phyloP scores from a whole-genome alignment of 2,888 invertebrate species.

The Tanaodytes sp. region DNA sequence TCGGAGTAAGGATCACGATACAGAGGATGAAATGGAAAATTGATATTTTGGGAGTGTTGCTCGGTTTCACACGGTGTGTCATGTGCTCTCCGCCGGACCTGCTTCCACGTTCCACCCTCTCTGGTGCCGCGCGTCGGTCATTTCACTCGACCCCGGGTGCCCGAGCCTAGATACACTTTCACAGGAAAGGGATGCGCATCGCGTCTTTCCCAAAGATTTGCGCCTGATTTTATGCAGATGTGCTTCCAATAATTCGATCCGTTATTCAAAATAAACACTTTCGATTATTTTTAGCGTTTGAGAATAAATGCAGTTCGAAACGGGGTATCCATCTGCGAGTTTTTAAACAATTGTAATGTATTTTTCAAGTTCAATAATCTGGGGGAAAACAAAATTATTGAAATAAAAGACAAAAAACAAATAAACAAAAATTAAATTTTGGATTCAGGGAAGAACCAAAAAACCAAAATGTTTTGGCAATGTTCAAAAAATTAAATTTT shows the following conservation, averaged over 20 bases:
- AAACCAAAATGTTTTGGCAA: too few relatives aligned
- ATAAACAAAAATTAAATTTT: too few relatives aligned
- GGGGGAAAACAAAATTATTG: too few relatives aligned
- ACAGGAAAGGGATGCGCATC: conserved; percentile 61
- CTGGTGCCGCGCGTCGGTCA: too few relatives aligned
- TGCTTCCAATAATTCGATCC: conserved; percentile 29
- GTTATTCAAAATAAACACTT: conserved; percentile 37
- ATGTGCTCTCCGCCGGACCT: conserved; percentile 63
- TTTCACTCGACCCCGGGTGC: too few relatives aligned
- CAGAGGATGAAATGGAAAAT: conserved; percentile 28
- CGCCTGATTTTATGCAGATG: conserved; percentile 36
- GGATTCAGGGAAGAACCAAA: too few relatives aligned
- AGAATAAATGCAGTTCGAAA: too few relatives aligned
- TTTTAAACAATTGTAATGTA: too few relatives aligned
- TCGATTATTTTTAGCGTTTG: conserved; percentile 40
- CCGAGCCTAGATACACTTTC: conserved; percentile 59
- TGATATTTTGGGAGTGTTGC: conserved; percentile 48
- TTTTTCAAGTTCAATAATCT: too few relatives aligned
- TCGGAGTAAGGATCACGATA: conserved; percentile 24
- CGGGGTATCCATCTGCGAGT: too few relatives aligned
- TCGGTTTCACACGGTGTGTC: conserved; percentile 67
- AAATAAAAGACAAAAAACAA: too few relatives aligned
- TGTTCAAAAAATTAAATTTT: background rate
- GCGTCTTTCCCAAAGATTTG: conserved; percentile 45
- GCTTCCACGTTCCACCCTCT: conserved; percentile 59